A percentile compares a stretch with the other conserved stretches of the same genome.
These are phyloP conservation scores for Apamea monoglypha DNA, from an alignment of 2,888 invertebrate species.

Conservation along the genomic window DNA sequence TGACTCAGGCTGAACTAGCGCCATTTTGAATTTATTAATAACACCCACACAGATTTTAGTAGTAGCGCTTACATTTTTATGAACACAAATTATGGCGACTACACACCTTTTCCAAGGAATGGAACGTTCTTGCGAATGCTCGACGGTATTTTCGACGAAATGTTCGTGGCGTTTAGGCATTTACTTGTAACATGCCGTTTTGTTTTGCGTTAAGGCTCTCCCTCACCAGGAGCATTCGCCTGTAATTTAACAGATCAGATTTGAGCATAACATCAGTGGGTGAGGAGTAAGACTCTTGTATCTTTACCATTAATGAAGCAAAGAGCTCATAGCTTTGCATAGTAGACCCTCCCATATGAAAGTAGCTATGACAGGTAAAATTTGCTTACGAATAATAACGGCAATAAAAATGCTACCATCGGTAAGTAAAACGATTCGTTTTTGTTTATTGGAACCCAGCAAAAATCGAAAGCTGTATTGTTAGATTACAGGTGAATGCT, in stretches of 20 bases:
- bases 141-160: not conserved
- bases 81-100: constrained; percentile 5
- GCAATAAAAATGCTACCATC: no score
- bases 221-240: no score
- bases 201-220: not conserved
- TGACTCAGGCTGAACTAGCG: constrained; percentile 34
- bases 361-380: no score
- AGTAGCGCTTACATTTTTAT: constrained; percentile 35
- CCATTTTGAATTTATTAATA: constrained; percentile 46
- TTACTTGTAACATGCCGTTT: not conserved
- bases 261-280: not conserved
- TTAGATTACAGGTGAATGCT: not conserved
- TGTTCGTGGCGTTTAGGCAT: not conserved
- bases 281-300: not conserved
- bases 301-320: no score
- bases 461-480: no score
- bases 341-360: no score
- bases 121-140: not conserved
- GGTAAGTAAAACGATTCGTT: no score
- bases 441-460: no score
- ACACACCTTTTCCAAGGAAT: not conserved
- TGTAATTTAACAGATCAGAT: no score
- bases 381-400: no score
- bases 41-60: constrained; percentile 33
- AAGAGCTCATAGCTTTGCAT: no score